Percentiles rank a stretch among this genome's conserved stretches.
Evolutionary conservation across 2,888 invertebrate genomes (phyloP).

Genomic region (Drosophila emarginata): DNA sequence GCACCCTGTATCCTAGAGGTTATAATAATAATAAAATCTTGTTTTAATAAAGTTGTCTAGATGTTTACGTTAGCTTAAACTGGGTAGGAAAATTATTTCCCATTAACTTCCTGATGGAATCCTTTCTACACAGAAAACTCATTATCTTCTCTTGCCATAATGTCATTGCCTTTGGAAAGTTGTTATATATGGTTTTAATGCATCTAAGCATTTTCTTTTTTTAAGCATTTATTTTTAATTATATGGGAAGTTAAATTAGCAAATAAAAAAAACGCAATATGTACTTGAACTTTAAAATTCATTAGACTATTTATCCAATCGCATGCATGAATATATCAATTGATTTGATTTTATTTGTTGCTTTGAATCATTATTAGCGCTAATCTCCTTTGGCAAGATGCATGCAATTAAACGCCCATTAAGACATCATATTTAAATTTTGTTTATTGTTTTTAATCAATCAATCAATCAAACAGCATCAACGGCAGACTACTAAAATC

Average conservation of each 20-base stretch:
- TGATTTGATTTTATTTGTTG: neutral
- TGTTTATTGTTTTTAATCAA: slow-evolving; percentile 27
- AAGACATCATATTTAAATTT: slow-evolving; percentile 37
- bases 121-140: no score
- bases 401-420: slow-evolving; percentile 43
- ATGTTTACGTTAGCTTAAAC: no score
- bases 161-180: no score
- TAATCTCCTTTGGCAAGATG: neutral
- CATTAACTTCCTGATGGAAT: no score
- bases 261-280: neutral
- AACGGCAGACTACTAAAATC: slow-evolving; percentile 32
- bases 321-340: neutral
- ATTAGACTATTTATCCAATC: neutral
- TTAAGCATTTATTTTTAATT: neutral
- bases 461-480: slow-evolving; percentile 59
- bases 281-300: neutral
- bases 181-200: no score
- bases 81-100: no score
- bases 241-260: neutral
- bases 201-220: no score
- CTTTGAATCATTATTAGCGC: slow-evolving; percentile 6
- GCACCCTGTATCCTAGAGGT: no score
- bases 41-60: no score
- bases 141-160: no score
- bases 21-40: no score